Base-by-base conservation (phyloP, 2,113 vertebrate genomes). In the Microtus ochrogaster region DNA sequence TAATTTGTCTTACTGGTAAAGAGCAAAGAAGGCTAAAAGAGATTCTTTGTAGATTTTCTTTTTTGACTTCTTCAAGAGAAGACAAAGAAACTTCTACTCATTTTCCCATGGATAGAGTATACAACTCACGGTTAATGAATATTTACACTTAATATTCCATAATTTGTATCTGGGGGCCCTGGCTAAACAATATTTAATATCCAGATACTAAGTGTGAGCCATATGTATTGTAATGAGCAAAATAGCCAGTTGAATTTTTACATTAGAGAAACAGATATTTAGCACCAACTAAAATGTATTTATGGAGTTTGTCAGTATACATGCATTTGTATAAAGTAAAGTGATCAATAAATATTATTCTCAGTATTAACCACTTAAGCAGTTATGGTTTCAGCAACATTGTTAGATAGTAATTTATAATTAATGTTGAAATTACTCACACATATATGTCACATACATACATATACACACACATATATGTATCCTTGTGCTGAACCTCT, bases 391-490 rank as follows among this genome's bases (percentile, higher is more conserved):
- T 76, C 3, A 21, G 17, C 1, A 0, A 61, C 2, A 30, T 66
- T 58, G 82, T 39, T 39, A 33, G 19, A 28, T 11, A 84, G 33
- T 0, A n/a, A 4, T 70, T 61, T 61, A 16, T 49, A 70, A 19
- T 44, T 72, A 22, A 39, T 5, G 24, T 78, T 76, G n/a, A 30
- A 19, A 47, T 30, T 28, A 83, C 2, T 2, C 61, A n/a, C 5
- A 24, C 0, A 24, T n/a, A 68, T 0, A 0, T 9, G 55, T 19
- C 55, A 58, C 19, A 19, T 58, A 55, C 4, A 19, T 19, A 5
- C 52, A 55, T 5, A 55, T 1, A 83, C 1, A 14, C 76, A n/a
- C 5, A 24, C 2, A 30, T 30, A 68, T 0, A 0, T 14, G 0
- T 21, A 58, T 66, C 1, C 11, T 30, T 30, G 28, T 30, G 28